Evolutionary conservation across 2,888 invertebrate genomes (phyloP), one percentile per base, ranked within the genome.

Genomic region (Drosophila glabriapex): DNA sequence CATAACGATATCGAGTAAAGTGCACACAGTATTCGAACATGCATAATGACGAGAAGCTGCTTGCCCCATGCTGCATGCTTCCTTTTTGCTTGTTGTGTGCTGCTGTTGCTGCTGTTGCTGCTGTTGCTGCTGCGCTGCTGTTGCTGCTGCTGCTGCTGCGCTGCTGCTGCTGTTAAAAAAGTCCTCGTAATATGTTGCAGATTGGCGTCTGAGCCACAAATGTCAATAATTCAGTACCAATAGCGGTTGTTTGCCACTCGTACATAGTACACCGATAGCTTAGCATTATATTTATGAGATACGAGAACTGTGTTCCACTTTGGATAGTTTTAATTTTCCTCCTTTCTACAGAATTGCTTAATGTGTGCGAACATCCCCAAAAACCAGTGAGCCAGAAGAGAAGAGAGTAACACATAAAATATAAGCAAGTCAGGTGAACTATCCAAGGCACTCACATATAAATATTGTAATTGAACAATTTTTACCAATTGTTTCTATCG

Each of bases 121-220:
- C 2, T 10, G n/a, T 3, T 43, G 12, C n/a, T 43, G 22, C 3
- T 22, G 46, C 41, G 22, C 12, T 22, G n/a, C 10, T 41, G 9
- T 10, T 19, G 39, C 4, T 19, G n/a, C 10, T 41, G n/a, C n/a
- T 41, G 41, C 4, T n/a, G 43, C 46, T 29, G 29, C 29, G 22
- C 12, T 22, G n/a, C n/a, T 22, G 46, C 22, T 22, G 22, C 22
- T 46, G 7, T 14, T 22, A 16, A 46, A 67, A 68, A 54, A 68
- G 71, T 75, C 73, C 78, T 83, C 72, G 78, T 83, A 83, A 83
- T 84, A 84, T 83, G 80, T 71, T 69, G 73, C 66, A 82, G 83
- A 83, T 83, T 83, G 84, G 82, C 82, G 80, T 78, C 82, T 82
- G 78, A 82, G 82, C 69, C 78, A 82, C 83, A 83, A 84, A 84